These are phyloP conservation scores for Eristalis pertinax DNA, from an alignment of 2,888 invertebrate genomes.

Conservation along the genomic window DNA sequence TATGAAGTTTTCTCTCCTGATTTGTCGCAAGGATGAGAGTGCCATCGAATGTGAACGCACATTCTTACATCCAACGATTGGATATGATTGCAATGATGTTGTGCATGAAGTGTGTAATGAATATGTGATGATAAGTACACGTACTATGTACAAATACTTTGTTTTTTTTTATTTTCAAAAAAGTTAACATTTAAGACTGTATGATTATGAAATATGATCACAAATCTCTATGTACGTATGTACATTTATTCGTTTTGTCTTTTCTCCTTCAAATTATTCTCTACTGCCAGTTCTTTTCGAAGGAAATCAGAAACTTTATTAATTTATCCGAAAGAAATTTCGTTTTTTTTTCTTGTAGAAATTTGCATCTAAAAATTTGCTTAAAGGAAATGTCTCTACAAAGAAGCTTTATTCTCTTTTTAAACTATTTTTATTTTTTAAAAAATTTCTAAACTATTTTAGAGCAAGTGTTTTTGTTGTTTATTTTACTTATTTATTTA, in stretches of 20 bases:
- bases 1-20: too few relatives aligned
- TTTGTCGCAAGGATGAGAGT: too few relatives aligned
- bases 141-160: neutral
- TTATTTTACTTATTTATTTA: constrained; percentile 7
- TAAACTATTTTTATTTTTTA: constrained; percentile 4
- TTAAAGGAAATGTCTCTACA: constrained; percentile 55
- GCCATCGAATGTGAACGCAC: too few relatives aligned
- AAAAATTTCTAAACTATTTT: constrained; percentile 21
- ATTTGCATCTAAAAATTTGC: constrained; percentile 67
- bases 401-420: constrained; percentile 35
- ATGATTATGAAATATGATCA: neutral
- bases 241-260: neutral
- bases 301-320: neutral
- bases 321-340: constrained; percentile 16
- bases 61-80: neutral
- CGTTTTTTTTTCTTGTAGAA: constrained; percentile 54
- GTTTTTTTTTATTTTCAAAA: too few relatives aligned
- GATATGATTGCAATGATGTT: constrained; percentile 27
- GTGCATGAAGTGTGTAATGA: constrained; percentile 6
- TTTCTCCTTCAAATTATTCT: neutral
- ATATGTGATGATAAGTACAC: constrained; percentile 29
- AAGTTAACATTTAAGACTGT: constrained; percentile 49
- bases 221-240: neutral
- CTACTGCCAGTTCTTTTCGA: constrained; percentile 24
- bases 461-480: constrained; percentile 4